Evolutionary conservation across 2,113 vertebrate species (phyloP), one percentile per base, ranked within the genome.

Genomic region (Scolopax mira): DNA sequence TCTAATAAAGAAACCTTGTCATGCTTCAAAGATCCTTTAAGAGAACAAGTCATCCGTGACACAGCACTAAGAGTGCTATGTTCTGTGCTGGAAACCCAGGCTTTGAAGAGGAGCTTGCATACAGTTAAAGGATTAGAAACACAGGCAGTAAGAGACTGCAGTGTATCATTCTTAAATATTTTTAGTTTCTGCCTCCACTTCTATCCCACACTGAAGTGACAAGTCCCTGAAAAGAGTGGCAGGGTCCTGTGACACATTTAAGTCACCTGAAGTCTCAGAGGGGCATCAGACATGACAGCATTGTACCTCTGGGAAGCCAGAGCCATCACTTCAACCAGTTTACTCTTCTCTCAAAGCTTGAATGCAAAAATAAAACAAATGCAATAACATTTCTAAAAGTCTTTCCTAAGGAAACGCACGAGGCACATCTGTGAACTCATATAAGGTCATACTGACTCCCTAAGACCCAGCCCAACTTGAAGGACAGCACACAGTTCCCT

Each of bases 231-330:
- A 75, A 73, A 93, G 70, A 92, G 33, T 55, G 49, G 11, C 83
- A 87, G 41, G 31, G 48, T 72, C 31, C 83, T 79, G 33, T 83
- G 81, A 81, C 82, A 87, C 6, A 64, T 85, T 92, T 72, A 89
- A 92, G 57, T 77, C 90, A 90, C 58, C 44, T 79, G 8, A 92
- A 89, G 31, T 87, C 93, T 95, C 92, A 89, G n/a, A 87, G n/a
- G 86, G 33, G 6, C 41, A 69, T 66, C 3, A 1, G 54, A 75
- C 66, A 66, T 62, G 95, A 95, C 88, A 96, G 49, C 23, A 57
- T 7, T 60, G 31, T 69, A 89, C 83, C n/a, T 65, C 70, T 89
- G 66, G 84, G 90, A 85, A 94, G 30, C 23, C 33, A 25, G 13
- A 89, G 22, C 28, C 65, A 79, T 72, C 86, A 87, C 44, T 84